Conservation (phyloP, 2,797 vertebrate genomes). For the Squalus acanthias region DNA sequence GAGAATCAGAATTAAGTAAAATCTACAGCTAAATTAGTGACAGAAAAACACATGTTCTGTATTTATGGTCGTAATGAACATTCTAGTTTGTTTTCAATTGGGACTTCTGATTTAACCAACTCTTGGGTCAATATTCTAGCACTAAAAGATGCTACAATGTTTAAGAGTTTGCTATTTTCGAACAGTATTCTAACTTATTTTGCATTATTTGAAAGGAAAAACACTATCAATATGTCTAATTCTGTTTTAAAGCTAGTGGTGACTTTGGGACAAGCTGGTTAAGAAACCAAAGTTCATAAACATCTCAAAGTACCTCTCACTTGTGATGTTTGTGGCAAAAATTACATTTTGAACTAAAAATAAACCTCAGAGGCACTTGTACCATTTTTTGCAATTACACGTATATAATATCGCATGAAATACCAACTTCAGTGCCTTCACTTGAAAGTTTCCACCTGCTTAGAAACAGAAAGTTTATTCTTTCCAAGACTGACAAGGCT, state of each 20-base stretch:
- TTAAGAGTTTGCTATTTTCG: background rate
- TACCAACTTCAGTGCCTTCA: background rate
- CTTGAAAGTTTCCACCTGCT: background rate
- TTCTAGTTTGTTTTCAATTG: background rate
- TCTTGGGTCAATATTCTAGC: background rate
- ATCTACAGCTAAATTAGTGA: background rate
- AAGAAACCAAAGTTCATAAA: background rate
- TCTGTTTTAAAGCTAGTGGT: background rate
- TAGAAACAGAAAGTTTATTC: background rate
- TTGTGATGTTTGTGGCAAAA: background rate
- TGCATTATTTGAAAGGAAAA: background rate
- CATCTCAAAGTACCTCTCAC: background rate
- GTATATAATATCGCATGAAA: background rate
- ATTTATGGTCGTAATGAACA: background rate
- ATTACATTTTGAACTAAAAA: background rate
- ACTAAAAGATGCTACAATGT: background rate
- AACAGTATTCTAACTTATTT: background rate
- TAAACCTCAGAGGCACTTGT: background rate
- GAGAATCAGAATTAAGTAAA: background rate
- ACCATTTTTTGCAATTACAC: background rate
- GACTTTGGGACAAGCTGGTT: background rate
- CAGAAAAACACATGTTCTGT: background rate
- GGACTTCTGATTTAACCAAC: background rate
- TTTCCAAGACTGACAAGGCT: background rate
- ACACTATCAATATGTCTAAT: background rate